phyloP scores from a whole-genome alignment of 2,888 invertebrate species.

The Cremastinae sp. region DNA sequence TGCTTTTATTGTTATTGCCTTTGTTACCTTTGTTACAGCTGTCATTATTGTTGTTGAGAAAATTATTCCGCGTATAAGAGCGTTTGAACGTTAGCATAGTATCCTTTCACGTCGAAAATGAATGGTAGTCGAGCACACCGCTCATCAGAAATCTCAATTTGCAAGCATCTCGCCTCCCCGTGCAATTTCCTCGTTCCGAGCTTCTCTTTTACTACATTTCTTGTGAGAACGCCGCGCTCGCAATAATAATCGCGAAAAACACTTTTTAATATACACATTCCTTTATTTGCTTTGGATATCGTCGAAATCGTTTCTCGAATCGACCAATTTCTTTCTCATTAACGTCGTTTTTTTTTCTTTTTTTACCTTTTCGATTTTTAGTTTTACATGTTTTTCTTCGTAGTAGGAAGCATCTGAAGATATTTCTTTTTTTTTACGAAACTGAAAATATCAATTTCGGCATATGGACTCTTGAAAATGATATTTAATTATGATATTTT shows the following conservation, averaged over 20 bases:
- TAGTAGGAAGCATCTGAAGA: too few relatives aligned
- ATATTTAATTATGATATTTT: too few relatives aligned
- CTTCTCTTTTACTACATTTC: too few relatives aligned
- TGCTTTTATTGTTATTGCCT: background rate
- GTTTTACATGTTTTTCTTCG: too few relatives aligned
- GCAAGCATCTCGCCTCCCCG: slow-evolving; percentile 31
- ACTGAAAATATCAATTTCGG: too few relatives aligned
- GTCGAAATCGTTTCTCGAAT: too few relatives aligned
- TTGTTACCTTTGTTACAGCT: background rate
- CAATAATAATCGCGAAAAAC: slow-evolving; percentile 12
- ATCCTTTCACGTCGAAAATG: slow-evolving; percentile 51
- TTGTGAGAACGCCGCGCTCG: slow-evolving; percentile 7
- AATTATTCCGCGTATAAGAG: background rate
- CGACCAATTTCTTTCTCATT: too few relatives aligned
- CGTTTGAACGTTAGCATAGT: slow-evolving; percentile 2
- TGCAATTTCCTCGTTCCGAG: slow-evolving; percentile 42
- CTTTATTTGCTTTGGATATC: background rate
- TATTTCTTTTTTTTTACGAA: too few relatives aligned
- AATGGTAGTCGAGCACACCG: slow-evolving; percentile 1
- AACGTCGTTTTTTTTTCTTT: too few relatives aligned
- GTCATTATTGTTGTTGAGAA: background rate
- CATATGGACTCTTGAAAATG: too few relatives aligned
- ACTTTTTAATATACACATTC: slow-evolving; percentile 26
- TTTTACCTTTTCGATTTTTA: too few relatives aligned
- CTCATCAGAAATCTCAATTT: slow-evolving; percentile 43